phyloP scores from a whole-genome alignment of 2,113 vertebrate genomes.

The Stigmatopora nigra region DNA sequence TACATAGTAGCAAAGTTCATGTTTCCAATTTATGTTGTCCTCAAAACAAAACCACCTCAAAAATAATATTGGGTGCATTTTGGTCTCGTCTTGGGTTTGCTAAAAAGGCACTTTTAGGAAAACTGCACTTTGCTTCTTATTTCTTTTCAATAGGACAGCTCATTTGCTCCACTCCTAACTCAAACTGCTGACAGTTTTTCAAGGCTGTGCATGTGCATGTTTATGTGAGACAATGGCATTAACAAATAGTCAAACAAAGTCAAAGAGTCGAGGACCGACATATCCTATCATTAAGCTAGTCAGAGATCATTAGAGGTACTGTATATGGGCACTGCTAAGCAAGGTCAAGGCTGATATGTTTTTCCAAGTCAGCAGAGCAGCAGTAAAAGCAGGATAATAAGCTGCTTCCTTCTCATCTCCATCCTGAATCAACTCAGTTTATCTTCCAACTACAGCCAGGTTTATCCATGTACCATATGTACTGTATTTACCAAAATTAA shows the following conservation, averaged over 20 bases:
- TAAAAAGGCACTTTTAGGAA: constrained; percentile 71
- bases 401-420: constrained; percentile 40
- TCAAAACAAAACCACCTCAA: neutral
- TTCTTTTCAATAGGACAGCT: constrained; percentile 74
- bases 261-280: constrained; percentile 44
- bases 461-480: constrained; percentile 41
- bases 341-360: constrained; percentile 66
- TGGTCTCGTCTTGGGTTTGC: constrained; percentile 62
- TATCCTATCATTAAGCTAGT: constrained; percentile 67
- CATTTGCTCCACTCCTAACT: constrained; percentile 74
- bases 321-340: constrained; percentile 60
- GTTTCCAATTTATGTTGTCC: neutral
- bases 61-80: neutral
- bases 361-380: constrained; percentile 55
- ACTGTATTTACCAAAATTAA: constrained; percentile 59
- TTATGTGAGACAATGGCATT: constrained; percentile 21
- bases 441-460: constrained; percentile 32
- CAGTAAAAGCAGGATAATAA: constrained; percentile 64
- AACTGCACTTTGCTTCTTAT: constrained; percentile 70
- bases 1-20: too few species aligned
- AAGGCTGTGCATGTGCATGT: constrained; percentile 47
- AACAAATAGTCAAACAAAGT: constrained; percentile 49
- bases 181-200: constrained; percentile 76
- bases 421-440: constrained; percentile 27
- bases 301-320: constrained; percentile 68